Base-by-base conservation (phyloP, 2,888 invertebrate genomes). In the Glaucopsyche alexis region DNA sequence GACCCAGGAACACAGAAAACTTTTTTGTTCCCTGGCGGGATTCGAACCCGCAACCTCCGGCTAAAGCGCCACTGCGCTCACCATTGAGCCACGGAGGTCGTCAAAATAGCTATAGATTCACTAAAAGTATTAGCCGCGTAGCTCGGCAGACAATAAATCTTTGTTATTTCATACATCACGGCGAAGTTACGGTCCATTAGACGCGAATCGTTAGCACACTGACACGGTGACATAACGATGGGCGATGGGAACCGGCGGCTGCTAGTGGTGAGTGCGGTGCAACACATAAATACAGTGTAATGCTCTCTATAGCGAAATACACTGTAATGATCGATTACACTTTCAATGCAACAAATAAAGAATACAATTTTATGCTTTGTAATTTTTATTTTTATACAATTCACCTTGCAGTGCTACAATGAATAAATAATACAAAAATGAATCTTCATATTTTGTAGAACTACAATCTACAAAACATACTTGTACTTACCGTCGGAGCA, bases 161-260 rank as follows among this genome's bases (percentile, higher is more conserved):
- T 29, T 69, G 69, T n/a, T 47, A 47, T 47, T 29, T 49, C 29
- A 47, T 47, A 69, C 29, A 49, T 47, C 49, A 69, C 65, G 45
- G 45, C 29, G 60, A 45, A 67, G 67, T 47, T 47, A 47, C 69
- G 69, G 69, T 47, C 47, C 69, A 69, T 47, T 47, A 47, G 13
- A 14, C 19, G 19, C 14, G 69, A 38, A 11, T 49, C 69, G 69
- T 49, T 69, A 69, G 47, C 69, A 29, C 69, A 29, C 29, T 66
- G 66, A 42, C 69, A 45, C 67, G 69, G 9, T 47, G 69, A 69
- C 69, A 69, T 49, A 69, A 69, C 29, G 69, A 69, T 69, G 69
- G 49, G 29, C 49, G 69, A 69, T 69, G 69, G 49, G 47, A 49
- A 67, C n/a, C 42, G 6, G 67, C 60, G 29, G 60, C 60, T 29